A percentile compares a stretch with the other conserved stretches of the same genome.
Conservation (phyloP, 2,797 vertebrate species). For the Amblyraja radiata region DNA sequence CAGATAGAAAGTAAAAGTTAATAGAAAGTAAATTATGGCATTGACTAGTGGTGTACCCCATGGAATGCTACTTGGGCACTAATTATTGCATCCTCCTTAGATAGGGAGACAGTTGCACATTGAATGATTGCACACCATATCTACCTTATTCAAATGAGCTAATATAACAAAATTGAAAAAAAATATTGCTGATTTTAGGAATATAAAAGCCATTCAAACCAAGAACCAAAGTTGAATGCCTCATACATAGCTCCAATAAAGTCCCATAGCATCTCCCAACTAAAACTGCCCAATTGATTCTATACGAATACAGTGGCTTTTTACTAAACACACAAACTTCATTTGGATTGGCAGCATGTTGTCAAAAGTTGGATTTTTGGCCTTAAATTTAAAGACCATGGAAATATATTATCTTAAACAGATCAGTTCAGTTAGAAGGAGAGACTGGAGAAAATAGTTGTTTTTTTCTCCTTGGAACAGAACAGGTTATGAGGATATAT, state of each 20-base stretch:
- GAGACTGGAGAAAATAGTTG: no score
- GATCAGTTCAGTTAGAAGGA: no score
- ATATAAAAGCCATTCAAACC: no score
- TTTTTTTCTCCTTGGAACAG: no score
- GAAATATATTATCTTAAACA: not conserved
- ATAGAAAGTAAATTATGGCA: no score
- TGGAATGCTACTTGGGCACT: no score
- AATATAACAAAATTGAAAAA: not conserved
- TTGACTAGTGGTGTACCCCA: no score
- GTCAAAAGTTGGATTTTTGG: not conserved
- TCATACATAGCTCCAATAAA: not conserved
- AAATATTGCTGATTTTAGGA: not conserved
- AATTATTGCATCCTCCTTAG: no score
- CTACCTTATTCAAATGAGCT: not conserved
- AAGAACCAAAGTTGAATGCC: not conserved
- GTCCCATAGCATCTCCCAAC: not conserved
- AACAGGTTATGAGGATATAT: no score
- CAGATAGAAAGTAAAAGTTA: no score
- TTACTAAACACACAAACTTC: not conserved
- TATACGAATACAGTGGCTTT: not conserved
- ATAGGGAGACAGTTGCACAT: no score
- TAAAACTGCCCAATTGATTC: not conserved
- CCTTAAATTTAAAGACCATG: not conserved
- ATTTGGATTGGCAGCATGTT: not conserved
- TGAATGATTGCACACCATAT: not conserved